Base-by-base conservation (phyloP, 2,888 invertebrate genomes). In the Nyleta sp. region DNA sequence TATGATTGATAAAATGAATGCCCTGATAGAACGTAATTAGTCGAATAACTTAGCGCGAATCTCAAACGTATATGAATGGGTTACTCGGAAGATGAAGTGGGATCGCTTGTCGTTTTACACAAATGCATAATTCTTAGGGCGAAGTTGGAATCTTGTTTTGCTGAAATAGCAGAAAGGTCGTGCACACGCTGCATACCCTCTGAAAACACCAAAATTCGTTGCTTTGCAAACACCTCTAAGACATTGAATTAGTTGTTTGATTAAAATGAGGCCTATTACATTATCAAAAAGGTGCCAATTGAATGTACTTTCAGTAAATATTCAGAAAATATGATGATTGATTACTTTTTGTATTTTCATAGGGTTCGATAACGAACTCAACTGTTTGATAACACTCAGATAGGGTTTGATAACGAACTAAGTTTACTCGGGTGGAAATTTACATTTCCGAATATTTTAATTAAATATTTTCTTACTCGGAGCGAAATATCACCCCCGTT, bases 131-230 rank as follows among this genome's bases (percentile, higher is more conserved):
- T 46, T 46, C 60, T 60, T 46, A 13, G 20, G 20, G 13, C 20
- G 10, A 60, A 60, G 20, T 60, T 60, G 20, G 17, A 60, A 60
- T 60, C 46, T 46, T 60, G 60, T 46, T 60, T 60, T 60, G 42
- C 42, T 57, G 35, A 60, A 60, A 46, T 46, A 60, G 46, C 13
- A 13, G 8, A 60, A 60, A 35, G 46, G 46, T 35, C 46, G 46
- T 35, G 35, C 31, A 35, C 11, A 22, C n/a, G 8, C 55, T n/a
- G 17, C 38, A 28, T 59, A 22, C 15, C 55, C 17, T 15, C 13
- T 2, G 13, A 10, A 15, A 22, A 10, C n/a, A 7, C 38, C n/a
- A 22, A 38, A 38, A 53, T 53, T 53, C 28, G 28, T 8, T 28
- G 28, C 28, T 48, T 13, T n/a, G 13, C 46, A 24, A n/a, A 48